phyloP scores from a whole-genome alignment of 2,113 vertebrate genomes.

The Tychaedon coryphoeus region DNA sequence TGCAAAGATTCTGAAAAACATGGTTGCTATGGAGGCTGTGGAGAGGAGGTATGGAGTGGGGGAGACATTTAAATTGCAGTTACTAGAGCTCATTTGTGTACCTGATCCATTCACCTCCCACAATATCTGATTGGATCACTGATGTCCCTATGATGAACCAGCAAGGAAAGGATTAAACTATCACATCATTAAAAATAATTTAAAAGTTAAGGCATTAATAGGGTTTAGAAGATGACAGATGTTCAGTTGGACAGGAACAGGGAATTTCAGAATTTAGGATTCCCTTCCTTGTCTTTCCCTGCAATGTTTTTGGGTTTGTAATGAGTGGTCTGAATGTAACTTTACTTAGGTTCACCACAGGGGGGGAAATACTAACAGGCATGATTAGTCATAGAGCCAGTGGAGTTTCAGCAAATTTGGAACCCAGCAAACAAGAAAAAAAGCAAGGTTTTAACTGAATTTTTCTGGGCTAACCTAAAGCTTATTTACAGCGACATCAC shows the following conservation, averaged over 20 bases:
- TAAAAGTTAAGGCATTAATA: background rate
- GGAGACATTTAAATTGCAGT: background rate
- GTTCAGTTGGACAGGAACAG: background rate
- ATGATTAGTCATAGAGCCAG: background rate
- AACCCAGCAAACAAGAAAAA: background rate
- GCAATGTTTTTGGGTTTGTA: background rate
- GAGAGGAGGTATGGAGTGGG: background rate
- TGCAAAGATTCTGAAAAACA: background rate
- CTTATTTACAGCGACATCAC: background rate
- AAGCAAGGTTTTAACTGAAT: background rate
- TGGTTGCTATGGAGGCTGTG: slow-evolving; percentile 43
- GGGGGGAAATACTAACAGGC: background rate
- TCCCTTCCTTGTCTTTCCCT: background rate
- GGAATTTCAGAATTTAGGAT: background rate
- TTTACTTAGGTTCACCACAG: background rate
- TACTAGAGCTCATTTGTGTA: background rate
- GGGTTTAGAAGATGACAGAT: background rate
- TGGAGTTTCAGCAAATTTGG: background rate
- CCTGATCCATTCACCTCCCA: background rate
- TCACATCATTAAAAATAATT: background rate
- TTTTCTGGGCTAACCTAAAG: background rate
- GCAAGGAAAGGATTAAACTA: background rate
- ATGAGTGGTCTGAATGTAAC: background rate
- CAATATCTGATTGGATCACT: background rate
- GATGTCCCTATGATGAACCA: background rate